Evolutionary conservation across 2,113 vertebrate species (phyloP).

Genomic region (Crocuta crocuta): DNA sequence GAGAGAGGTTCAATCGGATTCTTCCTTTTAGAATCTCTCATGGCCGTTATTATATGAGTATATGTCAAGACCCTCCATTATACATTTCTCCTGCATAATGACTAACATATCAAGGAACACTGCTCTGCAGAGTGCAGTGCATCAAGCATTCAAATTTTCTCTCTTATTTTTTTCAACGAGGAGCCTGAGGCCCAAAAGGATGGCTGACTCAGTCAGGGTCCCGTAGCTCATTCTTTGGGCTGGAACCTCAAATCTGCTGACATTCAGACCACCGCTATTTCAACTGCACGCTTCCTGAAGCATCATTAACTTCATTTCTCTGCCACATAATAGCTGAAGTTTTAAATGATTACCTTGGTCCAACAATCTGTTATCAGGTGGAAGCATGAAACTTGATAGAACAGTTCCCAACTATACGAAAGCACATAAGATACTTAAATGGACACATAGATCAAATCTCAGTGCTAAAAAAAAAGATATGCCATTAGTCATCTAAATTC

Average conservation of each 20-base stretch:
- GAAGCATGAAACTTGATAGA: constrained; percentile 66
- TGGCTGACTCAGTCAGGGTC: no score
- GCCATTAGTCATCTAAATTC: constrained; percentile 7
- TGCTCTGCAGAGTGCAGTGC: accelerated
- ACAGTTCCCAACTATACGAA: constrained; percentile 7
- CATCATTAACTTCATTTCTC: constrained; percentile 53
- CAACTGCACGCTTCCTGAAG: neutral
- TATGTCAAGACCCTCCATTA: accelerated
- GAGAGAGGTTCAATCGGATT: neutral
- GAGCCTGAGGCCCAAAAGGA: neutral
- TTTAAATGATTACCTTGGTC: constrained; percentile 51
- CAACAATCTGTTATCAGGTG: constrained; percentile 77
- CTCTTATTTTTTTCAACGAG: neutral
- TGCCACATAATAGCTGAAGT: constrained; percentile 20
- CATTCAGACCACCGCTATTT: neutral
- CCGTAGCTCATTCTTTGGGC: neutral
- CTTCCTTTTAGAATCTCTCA: neutral
- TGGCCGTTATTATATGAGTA: neutral
- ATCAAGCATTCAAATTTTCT: neutral
- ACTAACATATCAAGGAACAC: accelerated
- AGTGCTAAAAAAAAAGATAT: neutral
- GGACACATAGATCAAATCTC: constrained; percentile 65
- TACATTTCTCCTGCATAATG: neutral
- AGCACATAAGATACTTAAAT: neutral
- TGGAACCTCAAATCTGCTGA: neutral